phyloP scores from a whole-genome alignment of 2,797 vertebrate species.

The Phoebastria nigripes region DNA sequence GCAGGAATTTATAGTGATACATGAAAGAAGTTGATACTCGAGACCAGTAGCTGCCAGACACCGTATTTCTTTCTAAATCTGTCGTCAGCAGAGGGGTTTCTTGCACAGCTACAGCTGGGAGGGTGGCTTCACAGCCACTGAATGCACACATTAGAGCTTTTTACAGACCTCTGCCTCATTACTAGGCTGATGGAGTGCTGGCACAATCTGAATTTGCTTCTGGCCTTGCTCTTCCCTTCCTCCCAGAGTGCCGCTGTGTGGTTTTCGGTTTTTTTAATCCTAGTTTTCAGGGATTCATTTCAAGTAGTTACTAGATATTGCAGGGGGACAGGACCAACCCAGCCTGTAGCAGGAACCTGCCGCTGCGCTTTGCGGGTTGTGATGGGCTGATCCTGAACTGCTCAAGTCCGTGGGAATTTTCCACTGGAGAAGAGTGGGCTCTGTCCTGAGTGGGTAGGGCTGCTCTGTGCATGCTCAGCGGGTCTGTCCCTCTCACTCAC shows the following conservation, averaged over 20 bases:
- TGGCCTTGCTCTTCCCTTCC: background rate
- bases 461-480: background rate
- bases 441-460: background rate
- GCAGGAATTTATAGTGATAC: background rate
- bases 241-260: fast-evolving
- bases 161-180: background rate
- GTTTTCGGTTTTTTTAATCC: background rate
- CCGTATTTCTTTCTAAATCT: background rate
- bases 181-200: background rate
- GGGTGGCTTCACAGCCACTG: background rate
- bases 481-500: background rate
- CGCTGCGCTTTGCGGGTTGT: background rate
- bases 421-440: background rate
- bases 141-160: background rate
- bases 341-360: background rate
- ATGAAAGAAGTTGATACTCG: background rate
- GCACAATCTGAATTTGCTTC: background rate
- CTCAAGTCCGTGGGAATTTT: background rate
- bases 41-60: background rate
- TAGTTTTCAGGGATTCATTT: background rate
- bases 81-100: background rate
- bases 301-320: background rate
- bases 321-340: background rate
- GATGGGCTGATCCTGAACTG: background rate
- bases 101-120: background rate